phyloP scores from a whole-genome alignment of 92 coral and sea anemone genomes.

The Zoanthus sociatus region DNA sequence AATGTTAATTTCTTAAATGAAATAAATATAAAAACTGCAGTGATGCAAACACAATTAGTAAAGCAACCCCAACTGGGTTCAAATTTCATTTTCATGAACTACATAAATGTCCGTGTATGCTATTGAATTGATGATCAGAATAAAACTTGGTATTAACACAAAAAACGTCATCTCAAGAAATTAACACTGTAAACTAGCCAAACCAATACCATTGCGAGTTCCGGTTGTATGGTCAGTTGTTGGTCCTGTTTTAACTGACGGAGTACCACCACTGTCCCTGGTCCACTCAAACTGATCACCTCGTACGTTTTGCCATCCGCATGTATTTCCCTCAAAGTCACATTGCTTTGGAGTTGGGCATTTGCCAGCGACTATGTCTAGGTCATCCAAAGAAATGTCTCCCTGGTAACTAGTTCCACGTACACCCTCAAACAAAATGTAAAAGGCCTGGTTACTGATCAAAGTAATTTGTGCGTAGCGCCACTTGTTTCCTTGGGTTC shows the following conservation, averaged over 20 bases:
- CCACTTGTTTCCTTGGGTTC: constrained; percentile 98
- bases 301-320: constrained; percentile 76
- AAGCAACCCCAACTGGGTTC: no score
- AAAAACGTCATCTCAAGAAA: not conserved
- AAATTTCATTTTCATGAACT: no score
- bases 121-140: not conserved
- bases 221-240: constrained; percentile 92
- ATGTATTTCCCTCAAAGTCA: constrained; percentile 87
- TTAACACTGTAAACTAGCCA: not conserved
- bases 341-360: constrained; percentile 85
- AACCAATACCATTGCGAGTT: constrained; percentile 79
- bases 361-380: constrained; percentile 83
- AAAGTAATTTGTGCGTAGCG: constrained; percentile 86
- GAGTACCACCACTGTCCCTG: constrained; percentile 89
- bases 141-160: not conserved
- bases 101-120: no score
- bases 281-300: constrained; percentile 96
- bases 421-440: constrained; percentile 84
- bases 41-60: no score
- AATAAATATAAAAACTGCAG: no score
- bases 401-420: constrained; percentile 87
- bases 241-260: constrained; percentile 88
- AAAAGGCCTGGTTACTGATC: constrained; percentile 83
- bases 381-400: constrained; percentile 94
- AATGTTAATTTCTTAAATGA: no score